Conservation (phyloP, 2,888 invertebrate species). For the Synanthedon tipuliformis region DNA sequence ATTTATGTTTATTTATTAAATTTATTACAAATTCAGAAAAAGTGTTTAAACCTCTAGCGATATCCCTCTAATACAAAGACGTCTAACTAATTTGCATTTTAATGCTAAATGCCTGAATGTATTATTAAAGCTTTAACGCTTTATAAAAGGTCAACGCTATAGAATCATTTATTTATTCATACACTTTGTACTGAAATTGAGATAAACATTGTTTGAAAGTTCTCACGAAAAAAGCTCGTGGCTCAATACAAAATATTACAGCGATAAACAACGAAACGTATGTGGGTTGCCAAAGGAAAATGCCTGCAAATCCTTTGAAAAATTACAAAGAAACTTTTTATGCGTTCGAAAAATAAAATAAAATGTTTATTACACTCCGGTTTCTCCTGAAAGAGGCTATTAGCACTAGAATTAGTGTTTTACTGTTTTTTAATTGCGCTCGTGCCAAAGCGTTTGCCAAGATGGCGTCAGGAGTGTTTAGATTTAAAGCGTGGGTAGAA, state of each 20-base stretch:
- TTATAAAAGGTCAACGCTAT: background rate
- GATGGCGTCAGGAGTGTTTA: constrained; percentile 36
- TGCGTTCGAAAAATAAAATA: background rate
- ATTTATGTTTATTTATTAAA: too few relatives aligned
- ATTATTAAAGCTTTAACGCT: background rate
- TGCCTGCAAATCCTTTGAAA: too few relatives aligned
- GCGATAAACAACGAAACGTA: too few relatives aligned
- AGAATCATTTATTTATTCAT: background rate
- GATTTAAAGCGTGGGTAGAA: constrained; percentile 15
- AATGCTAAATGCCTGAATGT: background rate
- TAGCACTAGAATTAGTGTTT: constrained; percentile 16
- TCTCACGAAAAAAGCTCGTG: too few relatives aligned
- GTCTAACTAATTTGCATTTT: constrained; percentile 1
- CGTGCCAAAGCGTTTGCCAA: constrained; percentile 44
- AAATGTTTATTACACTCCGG: background rate
- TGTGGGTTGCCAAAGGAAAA: too few relatives aligned
- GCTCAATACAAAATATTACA: too few relatives aligned
- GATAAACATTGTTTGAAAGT: too few relatives aligned
- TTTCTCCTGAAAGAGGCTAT: constrained; percentile 22
- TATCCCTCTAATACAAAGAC: background rate
- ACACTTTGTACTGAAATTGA: too few relatives aligned
- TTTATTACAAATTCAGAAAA: too few relatives aligned
- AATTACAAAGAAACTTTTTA: background rate
- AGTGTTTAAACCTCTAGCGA: background rate
- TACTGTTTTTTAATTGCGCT: constrained; percentile 38